phyloP scores from a whole-genome alignment of 2,797 vertebrate genomes.

The Melopsittacus undulatus region DNA sequence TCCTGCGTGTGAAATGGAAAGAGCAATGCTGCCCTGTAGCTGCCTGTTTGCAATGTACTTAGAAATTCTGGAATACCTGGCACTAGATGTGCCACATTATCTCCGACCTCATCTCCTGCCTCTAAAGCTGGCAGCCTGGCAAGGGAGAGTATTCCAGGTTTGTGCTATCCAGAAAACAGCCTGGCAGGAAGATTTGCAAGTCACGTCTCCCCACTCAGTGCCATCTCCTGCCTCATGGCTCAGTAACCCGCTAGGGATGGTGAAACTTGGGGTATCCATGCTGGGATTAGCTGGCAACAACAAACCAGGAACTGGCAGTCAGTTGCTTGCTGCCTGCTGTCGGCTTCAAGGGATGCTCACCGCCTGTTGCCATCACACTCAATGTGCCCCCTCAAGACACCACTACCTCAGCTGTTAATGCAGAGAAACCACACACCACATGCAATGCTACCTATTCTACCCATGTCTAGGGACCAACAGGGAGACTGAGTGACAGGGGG shows the following conservation, averaged over 20 bases:
- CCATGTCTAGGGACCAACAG: background rate
- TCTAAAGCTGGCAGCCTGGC: background rate
- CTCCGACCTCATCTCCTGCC: background rate
- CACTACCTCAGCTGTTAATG: background rate
- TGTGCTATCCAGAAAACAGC: slow-evolving; percentile 30
- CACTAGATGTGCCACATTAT: background rate
- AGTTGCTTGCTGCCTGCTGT: background rate
- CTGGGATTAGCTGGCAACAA: background rate
- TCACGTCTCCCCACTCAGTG: background rate
- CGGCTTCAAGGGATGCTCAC: background rate
- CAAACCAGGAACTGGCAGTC: background rate
- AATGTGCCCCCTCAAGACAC: background rate
- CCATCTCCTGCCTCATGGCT: background rate
- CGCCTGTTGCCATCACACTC: background rate
- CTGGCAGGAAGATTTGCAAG: slow-evolving; percentile 21
- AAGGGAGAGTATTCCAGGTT: slow-evolving; percentile 7
- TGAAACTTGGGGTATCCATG: background rate
- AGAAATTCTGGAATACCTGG: slow-evolving; percentile 39
- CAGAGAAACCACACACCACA: background rate
- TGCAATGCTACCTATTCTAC: background rate
- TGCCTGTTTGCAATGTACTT: background rate
- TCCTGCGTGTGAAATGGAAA: background rate
- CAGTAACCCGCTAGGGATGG: background rate
- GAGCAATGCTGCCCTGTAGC: background rate
- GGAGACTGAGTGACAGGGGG: background rate